phyloP scores from a whole-genome alignment of 2,888 invertebrate species.

The Eudasyphora cyanicolor region DNA sequence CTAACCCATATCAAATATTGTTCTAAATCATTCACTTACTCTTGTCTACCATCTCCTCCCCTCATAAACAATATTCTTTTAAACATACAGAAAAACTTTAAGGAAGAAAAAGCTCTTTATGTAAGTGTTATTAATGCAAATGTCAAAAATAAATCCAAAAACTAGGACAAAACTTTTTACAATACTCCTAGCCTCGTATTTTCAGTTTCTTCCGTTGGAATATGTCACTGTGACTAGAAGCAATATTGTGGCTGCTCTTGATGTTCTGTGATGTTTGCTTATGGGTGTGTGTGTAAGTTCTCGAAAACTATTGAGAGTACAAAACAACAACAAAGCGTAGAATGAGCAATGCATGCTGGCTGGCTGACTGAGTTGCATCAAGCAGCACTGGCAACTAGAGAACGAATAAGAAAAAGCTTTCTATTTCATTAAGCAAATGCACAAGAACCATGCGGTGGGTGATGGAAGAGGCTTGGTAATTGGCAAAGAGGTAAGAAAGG shows the following conservation, averaged over 20 bases:
- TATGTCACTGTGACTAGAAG: not conserved
- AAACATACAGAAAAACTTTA: not conserved
- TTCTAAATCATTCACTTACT: not conserved
- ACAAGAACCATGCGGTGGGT: not conserved
- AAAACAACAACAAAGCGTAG: not conserved
- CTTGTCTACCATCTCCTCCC: not conserved
- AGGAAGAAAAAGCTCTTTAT: not conserved
- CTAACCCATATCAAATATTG: not conserved
- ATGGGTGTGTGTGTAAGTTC: not conserved
- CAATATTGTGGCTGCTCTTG: not conserved
- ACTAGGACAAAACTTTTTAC: conserved; percentile 16
- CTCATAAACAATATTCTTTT: too few relatives aligned
- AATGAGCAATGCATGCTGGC: conserved; percentile 18
- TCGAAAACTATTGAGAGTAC: not conserved
- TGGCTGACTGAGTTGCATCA: not conserved
- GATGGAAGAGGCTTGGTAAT: not conserved
- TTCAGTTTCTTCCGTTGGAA: not conserved
- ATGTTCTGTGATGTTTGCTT: not conserved
- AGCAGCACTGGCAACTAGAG: not conserved
- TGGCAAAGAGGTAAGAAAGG: not conserved
- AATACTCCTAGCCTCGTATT: too few relatives aligned
- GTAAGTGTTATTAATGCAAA: conserved; percentile 10
- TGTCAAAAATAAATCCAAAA: conserved; percentile 18
- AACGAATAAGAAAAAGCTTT: conserved; percentile 17
- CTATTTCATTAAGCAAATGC: conserved; percentile 15